Evolutionary conservation across 2,888 invertebrate species (phyloP), one percentile per base, ranked within the genome.

Genomic region (Tenthredo notha): DNA sequence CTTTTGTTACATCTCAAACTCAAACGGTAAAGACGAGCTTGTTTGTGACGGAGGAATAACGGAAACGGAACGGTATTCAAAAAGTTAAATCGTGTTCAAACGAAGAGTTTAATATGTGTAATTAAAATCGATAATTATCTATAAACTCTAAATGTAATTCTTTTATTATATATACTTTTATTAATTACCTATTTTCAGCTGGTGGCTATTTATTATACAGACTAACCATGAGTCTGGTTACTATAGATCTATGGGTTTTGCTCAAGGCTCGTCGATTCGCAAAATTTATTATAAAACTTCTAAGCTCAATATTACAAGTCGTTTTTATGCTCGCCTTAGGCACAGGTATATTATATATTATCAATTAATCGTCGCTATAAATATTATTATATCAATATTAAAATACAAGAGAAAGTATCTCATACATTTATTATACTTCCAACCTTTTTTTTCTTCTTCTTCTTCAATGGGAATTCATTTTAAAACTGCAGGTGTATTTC

Each of bases 241-340:
- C 87, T 47, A 78, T 90, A n/a, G 91, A 91, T 83, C 84, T 89
- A 5, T 90, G 90, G 90, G 70, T 90, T 15, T 75, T 90, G 33
- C 74, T 89, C 47, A 89, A 87, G 33, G 75, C 86, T 10, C 85
- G 86, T 78, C 72, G 84, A 67, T 74, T 86, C n/a, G 50, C 87
- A 0, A 87, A 18, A 40, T 83, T 84, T 65, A n/a, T 86, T 15
- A 3, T 86, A 18, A 84, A 84, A 84, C 25, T 86, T 15, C 50
- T 88, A 4, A 40, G 65, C 50, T 88, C 88, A 21, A 80, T 88
- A 18, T 12, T 89, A 37, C 88, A 89, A 87, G 84, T 87, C 40
- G 58, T 87, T 18, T 85, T 87, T 40, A 40, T 87, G 3, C 85
- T 89, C 75, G 78, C 85, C 77, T 25, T 89, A 65, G 89, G 89